Base-by-base conservation (phyloP, 2,888 invertebrate species). In the Drosophila mayaguana region DNA sequence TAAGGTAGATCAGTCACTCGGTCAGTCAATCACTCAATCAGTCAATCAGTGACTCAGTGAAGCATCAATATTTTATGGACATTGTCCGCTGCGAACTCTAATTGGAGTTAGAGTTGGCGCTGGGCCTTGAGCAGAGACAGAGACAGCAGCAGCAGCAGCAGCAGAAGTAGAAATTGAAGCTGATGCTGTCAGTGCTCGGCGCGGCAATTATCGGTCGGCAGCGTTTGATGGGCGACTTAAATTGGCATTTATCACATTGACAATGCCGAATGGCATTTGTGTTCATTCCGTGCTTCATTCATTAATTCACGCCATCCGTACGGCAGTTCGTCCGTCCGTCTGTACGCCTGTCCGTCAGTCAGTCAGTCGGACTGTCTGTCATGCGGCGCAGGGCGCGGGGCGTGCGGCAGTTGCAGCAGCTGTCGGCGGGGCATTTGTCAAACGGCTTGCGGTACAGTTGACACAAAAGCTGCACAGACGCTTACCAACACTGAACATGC, bases 211-310 rank as follows among this genome's bases (percentile, higher is more conserved):
- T 76, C 57, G 61, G 66, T 34, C 45, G 61, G 57, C 57, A 56
- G 66, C 79, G 72, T 82, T 70, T 84, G 77, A 81, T 80, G 64
- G 69, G 75, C 78, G 88, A 89, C 87, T 89, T 89, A 90, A 90
- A 89, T 89, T 84, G 87, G 90, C 88, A 90, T 88, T 90, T 89
- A 90, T 89, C 89, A 89, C 78, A 84, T 75, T 80, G 89, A 81
- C 87, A 83, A 79, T 63, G 45, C 61, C 56, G 57, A 38, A 20
- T 20, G 40, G 40, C 72, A 45, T 40, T 62, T 48, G 53, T 38
- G 40, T 14, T 42, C 72, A 36, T 60, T 53, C 42, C 51, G 42
- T 40, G 36, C 48, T 50, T 63, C 61, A 63, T 64, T 46, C 59
- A 43, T 32, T 62, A 50, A 50, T 50, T 50, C 48, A 50, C 2